Base-by-base conservation (phyloP, 2,797 vertebrate genomes). In the Takifugu ocellatus region DNA sequence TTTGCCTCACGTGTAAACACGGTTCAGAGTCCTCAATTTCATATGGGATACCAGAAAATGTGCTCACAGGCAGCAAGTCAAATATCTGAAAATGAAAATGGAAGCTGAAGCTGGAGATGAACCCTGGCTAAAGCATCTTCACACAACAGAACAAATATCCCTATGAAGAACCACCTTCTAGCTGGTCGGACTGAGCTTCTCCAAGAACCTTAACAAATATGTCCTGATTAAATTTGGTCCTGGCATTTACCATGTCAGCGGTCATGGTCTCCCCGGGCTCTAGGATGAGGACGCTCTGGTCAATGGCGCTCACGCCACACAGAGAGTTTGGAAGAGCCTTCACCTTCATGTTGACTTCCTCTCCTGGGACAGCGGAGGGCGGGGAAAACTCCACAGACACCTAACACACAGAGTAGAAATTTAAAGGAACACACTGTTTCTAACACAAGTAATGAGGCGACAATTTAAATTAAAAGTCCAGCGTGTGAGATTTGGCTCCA, bases 231-330 rank as follows among this genome's bases (percentile, higher is more conserved):
- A 4, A 14, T 14, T 14, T 59, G 5, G 6, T 12, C 33, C 1
- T 5, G 54, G 43, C 7, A 15, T 11, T 63, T 72, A 96, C 95
- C 63, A 74, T 83, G 0, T 81, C 65, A 0, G 66, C 15, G 0
- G 88, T 70, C 55, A 97, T 87, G 43, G 84, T 85, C 0, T 87
- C 67, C 48, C 90, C 90, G 0, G 92, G 81, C 3, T 85, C 91
- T 79, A 90, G 55, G 42, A 95, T 84, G 46, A 92, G 84, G 55
- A 97, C 82, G 0, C 94, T 96, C 66, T 93, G 80, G 75, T 97
- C 95, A 10, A 95, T 83, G 0, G 85, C 90, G 0, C 87, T 90
- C 25, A 97, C 60, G 0, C 90, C 94, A 49, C 95, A 97, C 49
- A 97, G 78, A 17, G 95, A 94, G 7, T 74, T 59, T 0, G 91